Conservation (phyloP, 2,888 invertebrate species). For the Aplocera efformata region DNA sequence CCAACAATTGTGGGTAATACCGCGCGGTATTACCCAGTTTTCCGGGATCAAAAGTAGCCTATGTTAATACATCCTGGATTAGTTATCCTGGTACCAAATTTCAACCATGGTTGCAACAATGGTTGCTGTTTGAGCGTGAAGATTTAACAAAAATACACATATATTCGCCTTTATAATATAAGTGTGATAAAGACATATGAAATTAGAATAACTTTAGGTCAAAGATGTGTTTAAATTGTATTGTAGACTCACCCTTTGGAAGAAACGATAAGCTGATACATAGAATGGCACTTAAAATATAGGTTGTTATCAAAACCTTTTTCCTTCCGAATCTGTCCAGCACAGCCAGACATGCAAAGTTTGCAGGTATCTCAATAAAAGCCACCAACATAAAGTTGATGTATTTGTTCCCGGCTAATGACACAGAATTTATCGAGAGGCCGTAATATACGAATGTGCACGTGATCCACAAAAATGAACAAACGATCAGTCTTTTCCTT, state of each 20-base stretch:
- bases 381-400: slow-evolving; percentile 85
- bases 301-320: slow-evolving; percentile 81
- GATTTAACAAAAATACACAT: too few relatives aligned
- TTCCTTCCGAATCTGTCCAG: slow-evolving; percentile 84
- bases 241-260: slow-evolving; percentile 72
- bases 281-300: slow-evolving; percentile 82
- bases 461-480: slow-evolving; percentile 89
- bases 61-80: too few relatives aligned
- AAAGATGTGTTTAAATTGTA: too few relatives aligned
- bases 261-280: slow-evolving; percentile 82
- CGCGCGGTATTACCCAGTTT: too few relatives aligned
- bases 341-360: slow-evolving; percentile 81
- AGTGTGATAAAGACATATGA: too few relatives aligned
- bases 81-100: too few relatives aligned
- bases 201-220: too few relatives aligned
- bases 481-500: slow-evolving; percentile 79
- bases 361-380: slow-evolving; percentile 87
- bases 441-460: slow-evolving; percentile 91
- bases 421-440: slow-evolving; percentile 87
- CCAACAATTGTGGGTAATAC: too few relatives aligned
- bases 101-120: too few relatives aligned
- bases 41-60: too few relatives aligned
- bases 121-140: too few relatives aligned
- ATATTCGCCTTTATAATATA: too few relatives aligned
- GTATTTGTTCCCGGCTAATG: slow-evolving; percentile 87